Conservation (phyloP, 2,797 vertebrate genomes). For the Trematomus bernacchii region DNA sequence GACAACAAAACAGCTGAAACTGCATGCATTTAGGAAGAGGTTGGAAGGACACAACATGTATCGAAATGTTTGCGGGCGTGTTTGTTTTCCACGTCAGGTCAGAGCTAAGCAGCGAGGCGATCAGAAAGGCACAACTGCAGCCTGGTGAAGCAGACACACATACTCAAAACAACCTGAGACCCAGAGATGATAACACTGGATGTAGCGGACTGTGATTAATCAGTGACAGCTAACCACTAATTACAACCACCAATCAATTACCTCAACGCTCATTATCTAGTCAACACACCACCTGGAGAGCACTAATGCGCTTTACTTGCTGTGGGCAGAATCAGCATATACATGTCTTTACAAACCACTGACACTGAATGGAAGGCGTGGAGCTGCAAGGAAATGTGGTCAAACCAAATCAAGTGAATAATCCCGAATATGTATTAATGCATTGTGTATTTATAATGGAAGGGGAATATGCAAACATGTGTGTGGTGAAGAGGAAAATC, state of each 20-base stretch:
- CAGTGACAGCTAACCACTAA: constrained; percentile 83
- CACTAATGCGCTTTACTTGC: constrained; percentile 69
- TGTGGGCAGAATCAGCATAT: constrained; percentile 61
- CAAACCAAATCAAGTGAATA: constrained; percentile 19
- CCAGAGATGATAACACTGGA: constrained; percentile 60
- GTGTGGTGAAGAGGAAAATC: constrained; percentile 54
- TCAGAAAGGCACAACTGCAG: constrained; percentile 40
- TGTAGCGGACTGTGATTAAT: constrained; percentile 81
- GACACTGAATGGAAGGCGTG: constrained; percentile 24
- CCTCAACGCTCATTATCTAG: constrained; percentile 77
- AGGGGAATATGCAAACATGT: constrained; percentile 44
- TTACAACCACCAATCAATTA: constrained; percentile 84
- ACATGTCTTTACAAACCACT: constrained; percentile 38
- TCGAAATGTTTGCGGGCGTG: constrained; percentile 3
- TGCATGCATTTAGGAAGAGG: constrained; percentile 4
- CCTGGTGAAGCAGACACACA: constrained; percentile 52
- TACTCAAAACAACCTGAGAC: constrained; percentile 62
- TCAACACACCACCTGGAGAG: constrained; percentile 80
- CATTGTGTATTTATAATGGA: constrained; percentile 37
- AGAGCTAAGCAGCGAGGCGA: constrained; percentile 33
- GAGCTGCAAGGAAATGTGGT: constrained; percentile 23
- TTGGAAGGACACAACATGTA: constrained; percentile 18
- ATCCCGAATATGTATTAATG: constrained; percentile 34
- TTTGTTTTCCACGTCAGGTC: constrained; percentile 22
- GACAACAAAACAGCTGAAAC: constrained; percentile 42